Evolutionary conservation across 2,113 vertebrate species (phyloP).

Genomic region (Rhodinocichla rosea): DNA sequence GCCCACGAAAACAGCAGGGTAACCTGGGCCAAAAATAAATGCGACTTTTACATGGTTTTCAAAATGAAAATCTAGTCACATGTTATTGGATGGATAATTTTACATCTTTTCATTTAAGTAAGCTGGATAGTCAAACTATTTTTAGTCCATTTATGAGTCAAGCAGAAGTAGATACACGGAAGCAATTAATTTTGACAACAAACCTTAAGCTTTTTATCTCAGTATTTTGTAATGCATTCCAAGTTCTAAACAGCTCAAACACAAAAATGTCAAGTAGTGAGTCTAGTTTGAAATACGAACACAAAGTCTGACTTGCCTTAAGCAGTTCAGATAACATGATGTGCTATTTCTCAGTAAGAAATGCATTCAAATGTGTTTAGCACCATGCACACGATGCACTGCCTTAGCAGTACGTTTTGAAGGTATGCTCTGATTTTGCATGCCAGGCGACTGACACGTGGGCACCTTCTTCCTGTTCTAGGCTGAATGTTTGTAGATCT

Average conservation of each 20-base stretch:
- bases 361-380: background rate
- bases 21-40: background rate
- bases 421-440: background rate
- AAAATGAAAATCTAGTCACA: background rate
- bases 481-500: background rate
- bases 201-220: conserved; percentile 2
- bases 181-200: conserved; percentile 2
- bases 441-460: rapidly evolving
- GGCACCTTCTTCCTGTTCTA: background rate
- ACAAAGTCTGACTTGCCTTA: background rate
- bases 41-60: background rate
- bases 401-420: background rate
- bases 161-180: background rate
- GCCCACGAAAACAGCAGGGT: background rate
- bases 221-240: background rate
- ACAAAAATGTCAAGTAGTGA: conserved; percentile 10
- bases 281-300: background rate
- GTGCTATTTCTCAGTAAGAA: background rate
- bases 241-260: conserved; percentile 4
- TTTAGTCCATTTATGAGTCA: background rate
- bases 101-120: background rate
- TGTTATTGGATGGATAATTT: background rate
- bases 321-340: background rate
- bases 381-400: background rate
- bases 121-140: background rate